Evolutionary conservation across 1,140 invertebrate genomes (phyloP).

Genomic region (Choristoneura fumiferana): DNA sequence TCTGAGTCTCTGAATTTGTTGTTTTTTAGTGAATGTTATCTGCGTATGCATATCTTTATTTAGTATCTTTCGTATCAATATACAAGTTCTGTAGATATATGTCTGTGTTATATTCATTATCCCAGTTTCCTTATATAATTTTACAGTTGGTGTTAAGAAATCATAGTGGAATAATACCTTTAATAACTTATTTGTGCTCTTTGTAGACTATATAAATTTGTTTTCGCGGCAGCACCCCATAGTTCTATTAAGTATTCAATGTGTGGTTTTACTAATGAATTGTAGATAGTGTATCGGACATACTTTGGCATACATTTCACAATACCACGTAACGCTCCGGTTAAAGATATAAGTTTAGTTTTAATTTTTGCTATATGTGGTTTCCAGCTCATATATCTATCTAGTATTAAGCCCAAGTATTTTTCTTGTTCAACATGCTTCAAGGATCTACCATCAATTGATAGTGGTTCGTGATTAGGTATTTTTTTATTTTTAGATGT

Average conservation of each 20-base stretch:
- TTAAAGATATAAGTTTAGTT: no score
- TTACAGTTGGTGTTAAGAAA: neutral
- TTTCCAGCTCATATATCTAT: slow-evolving; percentile 29
- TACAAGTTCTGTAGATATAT: neutral
- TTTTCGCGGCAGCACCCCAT: neutral
- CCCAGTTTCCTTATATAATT: neutral
- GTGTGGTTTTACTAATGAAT: slow-evolving; percentile 11
- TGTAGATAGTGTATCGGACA: neutral
- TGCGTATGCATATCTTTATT: neutral
- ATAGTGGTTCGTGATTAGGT: slow-evolving; percentile 5
- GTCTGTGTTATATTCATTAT: neutral
- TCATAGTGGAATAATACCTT: neutral
- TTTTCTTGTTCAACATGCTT: slow-evolving; percentile 27
- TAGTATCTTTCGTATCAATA: neutral
- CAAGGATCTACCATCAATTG: slow-evolving; percentile 24
- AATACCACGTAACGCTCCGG: slow-evolving; percentile 13
- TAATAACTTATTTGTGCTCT: neutral
- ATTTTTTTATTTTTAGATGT: slow-evolving; percentile 39
- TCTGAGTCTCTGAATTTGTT: neutral
- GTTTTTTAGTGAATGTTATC: neutral
- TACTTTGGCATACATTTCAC: neutral
- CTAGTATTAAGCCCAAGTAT: slow-evolving; percentile 35
- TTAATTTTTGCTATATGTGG: no score
- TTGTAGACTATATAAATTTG: neutral
- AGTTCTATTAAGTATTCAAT: neutral